Conservation (phyloP, 2,888 invertebrate genomes). For the Eumerus sabulonum region DNA sequence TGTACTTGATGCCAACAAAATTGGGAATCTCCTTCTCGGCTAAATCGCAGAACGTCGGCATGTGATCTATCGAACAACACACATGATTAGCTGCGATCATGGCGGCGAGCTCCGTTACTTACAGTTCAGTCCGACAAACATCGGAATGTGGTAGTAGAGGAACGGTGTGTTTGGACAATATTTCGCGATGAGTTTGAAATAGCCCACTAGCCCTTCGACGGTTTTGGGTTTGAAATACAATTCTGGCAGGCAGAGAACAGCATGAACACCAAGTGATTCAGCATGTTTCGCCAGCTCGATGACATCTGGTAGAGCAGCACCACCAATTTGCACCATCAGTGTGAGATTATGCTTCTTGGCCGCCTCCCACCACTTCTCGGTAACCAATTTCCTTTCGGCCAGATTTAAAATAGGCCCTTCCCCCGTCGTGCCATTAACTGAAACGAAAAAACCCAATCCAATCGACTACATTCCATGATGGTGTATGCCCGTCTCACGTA, state of each 20-base stretch:
- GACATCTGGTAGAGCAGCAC: conserved; percentile 84
- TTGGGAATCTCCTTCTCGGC: conserved; percentile 84
- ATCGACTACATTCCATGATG: neutral
- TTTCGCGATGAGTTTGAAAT: conserved; percentile 83
- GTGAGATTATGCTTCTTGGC: conserved; percentile 81
- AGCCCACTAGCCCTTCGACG: conserved; percentile 82
- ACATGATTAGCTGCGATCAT: neutral
- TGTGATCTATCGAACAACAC: conserved; percentile 82
- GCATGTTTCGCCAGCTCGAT: conserved; percentile 85
- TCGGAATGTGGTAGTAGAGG: conserved; percentile 91
- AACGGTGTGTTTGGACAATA: conserved; percentile 88
- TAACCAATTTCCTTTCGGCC: conserved; percentile 83
- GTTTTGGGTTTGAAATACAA: conserved; percentile 86
- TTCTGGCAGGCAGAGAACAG: conserved; percentile 87
- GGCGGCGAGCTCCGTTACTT: conserved; percentile 77
- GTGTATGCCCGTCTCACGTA: conserved; percentile 72
- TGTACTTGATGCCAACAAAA: conserved; percentile 91
- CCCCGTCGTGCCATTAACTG: conserved; percentile 90
- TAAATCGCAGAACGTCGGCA: conserved; percentile 84
- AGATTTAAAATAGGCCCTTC: conserved; percentile 86
- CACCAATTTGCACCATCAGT: conserved; percentile 87
- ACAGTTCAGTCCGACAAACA: conserved; percentile 86
- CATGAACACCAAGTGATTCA: conserved; percentile 82
- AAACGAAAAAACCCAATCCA: neutral
- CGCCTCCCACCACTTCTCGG: conserved; percentile 83